Evolutionary conservation across 2,797 vertebrate species (phyloP), one percentile per base, ranked within the genome.

Genomic region (Australoheros facetus): DNA sequence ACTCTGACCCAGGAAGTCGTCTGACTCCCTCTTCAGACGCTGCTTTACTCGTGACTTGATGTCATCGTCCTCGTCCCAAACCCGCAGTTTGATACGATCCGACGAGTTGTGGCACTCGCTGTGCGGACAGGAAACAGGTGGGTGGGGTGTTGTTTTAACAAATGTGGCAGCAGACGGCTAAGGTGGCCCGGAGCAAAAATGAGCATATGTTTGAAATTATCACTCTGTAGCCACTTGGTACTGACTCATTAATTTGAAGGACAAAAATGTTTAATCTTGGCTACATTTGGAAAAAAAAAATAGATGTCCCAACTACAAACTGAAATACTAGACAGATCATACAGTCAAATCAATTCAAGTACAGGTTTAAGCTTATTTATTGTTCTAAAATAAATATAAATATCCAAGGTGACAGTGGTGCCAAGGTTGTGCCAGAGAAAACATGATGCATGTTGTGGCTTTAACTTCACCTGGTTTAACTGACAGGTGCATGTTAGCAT

Each of bases 51-150:
- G 94, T 0, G 98, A 99, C 91, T 98, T 99, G 86, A 99, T 99
- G 91, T 99, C 98, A 1, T 99, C 97, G 56, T 99, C 98, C 82
- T 99, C 98, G 71, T 99, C 98, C 98, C 98, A 99, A 3, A 99
- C 98, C 0, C 98, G 96, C 53, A 99, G 96, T 86, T 99, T 99
- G 92, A 99, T 96, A 0, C 98, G 97, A 53, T 99, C 98, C 0
- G 98, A 99, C 1, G 98, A 99, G 93, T 99, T 99, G 93, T 98
- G 98, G 92, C 98, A 98, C 93, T 99, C 97, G 17, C 98, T 91
- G 87, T 10, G 82, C 62, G 51, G 72, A 75, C 54, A 58, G 12
- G 9, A 3, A 13, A 55, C 11, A 57, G 17, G 54, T 16, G 66
- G 55, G 26, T 6, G 32, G 6, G 11, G 7, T 32, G 19, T 56